These are phyloP conservation scores for Aeoliscus strigatus DNA, from an alignment of 2,797 vertebrate species.

Conservation along the genomic window DNA sequence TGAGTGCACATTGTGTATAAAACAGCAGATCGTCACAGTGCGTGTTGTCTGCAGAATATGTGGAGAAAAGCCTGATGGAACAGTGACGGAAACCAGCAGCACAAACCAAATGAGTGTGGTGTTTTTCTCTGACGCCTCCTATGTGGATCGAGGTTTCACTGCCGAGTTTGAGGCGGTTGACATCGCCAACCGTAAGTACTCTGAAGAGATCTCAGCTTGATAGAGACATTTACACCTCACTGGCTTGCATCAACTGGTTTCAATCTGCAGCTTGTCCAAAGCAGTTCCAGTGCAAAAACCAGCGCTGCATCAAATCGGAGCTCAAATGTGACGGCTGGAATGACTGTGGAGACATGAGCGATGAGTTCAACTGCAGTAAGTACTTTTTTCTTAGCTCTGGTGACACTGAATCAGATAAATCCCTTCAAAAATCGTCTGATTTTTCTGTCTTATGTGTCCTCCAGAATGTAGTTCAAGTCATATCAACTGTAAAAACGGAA, in stretches of 20 bases:
- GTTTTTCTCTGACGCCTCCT: constrained; percentile 82
- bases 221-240: no score
- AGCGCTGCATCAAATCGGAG: constrained; percentile 69
- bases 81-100: constrained; percentile 69
- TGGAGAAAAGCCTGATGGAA: constrained; percentile 60
- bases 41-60: constrained; percentile 75
- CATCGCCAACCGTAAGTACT: constrained; percentile 83
- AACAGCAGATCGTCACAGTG: no score
- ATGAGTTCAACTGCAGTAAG: constrained; percentile 83
- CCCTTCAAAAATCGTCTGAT: no score
- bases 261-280: constrained; percentile 80
- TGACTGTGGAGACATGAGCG: constrained; percentile 86
- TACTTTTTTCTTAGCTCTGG: background rate
- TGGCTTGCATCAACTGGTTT: no score
- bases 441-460: no score
- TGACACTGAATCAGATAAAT: no score
- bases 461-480: constrained; percentile 65
- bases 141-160: constrained; percentile 84
- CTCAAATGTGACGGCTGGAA: constrained; percentile 89
- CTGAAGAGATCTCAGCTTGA: no score
- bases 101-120: constrained; percentile 71
- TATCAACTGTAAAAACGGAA: constrained; percentile 78
- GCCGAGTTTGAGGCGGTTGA: constrained; percentile 81
- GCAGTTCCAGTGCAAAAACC: constrained; percentile 79
- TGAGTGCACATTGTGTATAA: no score